Conservation (phyloP, 1,140 invertebrate genomes). For the Dermatophagoides farinae region DNA sequence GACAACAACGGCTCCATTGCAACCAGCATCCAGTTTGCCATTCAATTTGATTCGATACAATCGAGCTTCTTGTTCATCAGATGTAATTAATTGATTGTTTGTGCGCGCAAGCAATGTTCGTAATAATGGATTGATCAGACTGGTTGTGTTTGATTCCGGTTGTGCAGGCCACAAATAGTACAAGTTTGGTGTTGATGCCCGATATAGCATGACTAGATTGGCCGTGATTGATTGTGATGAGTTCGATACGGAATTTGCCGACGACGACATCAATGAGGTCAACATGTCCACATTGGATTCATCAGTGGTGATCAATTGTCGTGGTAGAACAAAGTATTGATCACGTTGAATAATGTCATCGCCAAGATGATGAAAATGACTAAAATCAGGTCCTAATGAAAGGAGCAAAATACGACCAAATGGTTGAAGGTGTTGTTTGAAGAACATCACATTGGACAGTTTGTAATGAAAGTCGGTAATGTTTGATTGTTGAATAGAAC, state of each 20-base stretch:
- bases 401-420: background rate
- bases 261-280: too few relatives aligned
- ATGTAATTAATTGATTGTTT: background rate
- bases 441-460: conserved; percentile 5
- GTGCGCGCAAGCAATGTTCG: background rate
- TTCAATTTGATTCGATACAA: background rate
- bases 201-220: background rate
- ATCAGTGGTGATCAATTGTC: background rate
- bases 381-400: conserved; percentile 10
- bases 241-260: background rate
- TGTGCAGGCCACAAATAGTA: background rate
- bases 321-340: background rate
- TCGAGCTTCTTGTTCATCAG: background rate
- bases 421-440: background rate
- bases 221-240: background rate
- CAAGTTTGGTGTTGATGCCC: background rate
- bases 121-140: background rate
- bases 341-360: background rate
- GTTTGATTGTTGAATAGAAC: background rate
- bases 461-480: background rate
- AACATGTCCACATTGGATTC: too few relatives aligned
- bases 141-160: background rate
- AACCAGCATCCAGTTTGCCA: background rate
- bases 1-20: background rate
- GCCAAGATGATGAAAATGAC: background rate